Base-by-base conservation (phyloP, 2,113 vertebrate genomes). In the Lathamus discolor region DNA sequence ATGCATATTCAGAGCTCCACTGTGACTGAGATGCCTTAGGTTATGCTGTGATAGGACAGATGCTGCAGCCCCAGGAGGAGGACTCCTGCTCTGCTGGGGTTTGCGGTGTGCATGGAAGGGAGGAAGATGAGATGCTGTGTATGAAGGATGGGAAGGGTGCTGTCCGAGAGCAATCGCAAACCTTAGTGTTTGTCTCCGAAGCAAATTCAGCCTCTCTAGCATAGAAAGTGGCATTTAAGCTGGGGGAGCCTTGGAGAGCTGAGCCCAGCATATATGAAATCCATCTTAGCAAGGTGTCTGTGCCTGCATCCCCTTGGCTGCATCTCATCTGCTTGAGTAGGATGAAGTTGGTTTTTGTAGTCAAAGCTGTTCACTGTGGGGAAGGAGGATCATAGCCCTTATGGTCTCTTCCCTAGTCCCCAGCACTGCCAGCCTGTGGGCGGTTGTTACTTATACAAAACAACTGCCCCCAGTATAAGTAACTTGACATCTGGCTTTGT, bases 1-100 rank as follows among this genome's bases (percentile, higher is more conserved):
- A 28, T 83, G 63, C 82, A 39, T 86, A 88, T 94, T 92, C 59
- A 93, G 13, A 79, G 44, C 35, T 52, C 24, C 25, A 19, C 37
- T 77, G 67, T 88, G 90, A 74, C 79, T 70, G 88, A 80, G 95
- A 57, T 91, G 83, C 83, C 91, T 80, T 83, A 2, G 70, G 89
- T 95, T 90, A 43, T 83, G 49, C 63, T 80, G 1, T 80, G 76
- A 54, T 80, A 11, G 89, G 83, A 86, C 63, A 77, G 89, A 92
- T 90, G 93, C 80, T 90, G 91, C 67, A 74, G 82, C 70, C 75
- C 48, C n/a, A 24, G 5, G 25, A 74, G 51, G 22, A 78, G 22
- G 8, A 23, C 75, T 75, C 80, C 51, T 74, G 68, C 61, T n/a
- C 49, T 0, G 4, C 61, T 39, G 76, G 25, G 18, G n/a, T 84